phyloP scores from a whole-genome alignment of 2,888 invertebrate species.

The Phasia obesa region DNA sequence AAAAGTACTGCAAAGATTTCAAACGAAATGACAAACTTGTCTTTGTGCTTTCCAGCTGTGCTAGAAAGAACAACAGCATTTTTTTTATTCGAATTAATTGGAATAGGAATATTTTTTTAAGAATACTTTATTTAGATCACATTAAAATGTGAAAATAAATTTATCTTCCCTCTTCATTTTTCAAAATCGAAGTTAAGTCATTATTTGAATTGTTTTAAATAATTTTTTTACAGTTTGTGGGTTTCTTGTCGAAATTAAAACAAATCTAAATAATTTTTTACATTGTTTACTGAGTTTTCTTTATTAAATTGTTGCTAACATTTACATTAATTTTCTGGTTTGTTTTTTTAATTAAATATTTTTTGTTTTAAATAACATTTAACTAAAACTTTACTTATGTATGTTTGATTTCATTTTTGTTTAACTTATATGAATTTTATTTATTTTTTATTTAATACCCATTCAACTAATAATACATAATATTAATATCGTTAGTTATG shows the following conservation, averaged over 20 bases:
- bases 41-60: too few relatives aligned
- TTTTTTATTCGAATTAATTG: too few relatives aligned
- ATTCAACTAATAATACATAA: conserved; percentile 59
- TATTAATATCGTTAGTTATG: conserved; percentile 41
- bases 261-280: conserved; percentile 39
- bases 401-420: conserved; percentile 40
- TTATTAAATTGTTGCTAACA: conserved; percentile 79
- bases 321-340: conserved; percentile 77
- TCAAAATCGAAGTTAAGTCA: too few relatives aligned
- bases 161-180: too few relatives aligned
- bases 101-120: too few relatives aligned
- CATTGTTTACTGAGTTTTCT: conserved; percentile 66
- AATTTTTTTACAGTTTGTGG: too few relatives aligned
- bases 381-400: conserved; percentile 76
- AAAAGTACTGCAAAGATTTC: too few relatives aligned
- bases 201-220: too few relatives aligned
- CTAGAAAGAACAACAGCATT: too few relatives aligned
- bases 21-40: too few relatives aligned
- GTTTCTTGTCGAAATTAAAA: conserved; percentile 22
- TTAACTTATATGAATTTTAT: conserved; percentile 48
- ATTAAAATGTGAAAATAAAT: too few relatives aligned
- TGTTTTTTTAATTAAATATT: conserved; percentile 40
- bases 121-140: too few relatives aligned
- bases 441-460: conserved; percentile 35
- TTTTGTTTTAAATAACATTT: conserved; percentile 76